Evolutionary conservation across 1,140 invertebrate genomes (phyloP), one percentile per base, ranked within the genome.

Genomic region (Leptinotarsa defecta): DNA sequence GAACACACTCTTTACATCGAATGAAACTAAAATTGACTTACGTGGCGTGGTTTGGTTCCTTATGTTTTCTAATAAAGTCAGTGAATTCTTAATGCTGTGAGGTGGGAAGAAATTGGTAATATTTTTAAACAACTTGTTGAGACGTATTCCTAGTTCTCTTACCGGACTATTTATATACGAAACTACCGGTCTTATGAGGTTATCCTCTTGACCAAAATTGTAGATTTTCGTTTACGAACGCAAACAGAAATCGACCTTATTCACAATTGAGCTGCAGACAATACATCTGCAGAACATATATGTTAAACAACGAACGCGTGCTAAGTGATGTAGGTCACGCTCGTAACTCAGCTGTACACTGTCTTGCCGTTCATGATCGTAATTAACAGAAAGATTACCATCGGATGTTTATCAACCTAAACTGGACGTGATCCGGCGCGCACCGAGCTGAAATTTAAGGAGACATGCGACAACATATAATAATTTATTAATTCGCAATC

Each of bases 351-450:
- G 27, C 20, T 65, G 52, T 57, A 57, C 15, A 57, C 15, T 57
- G 52, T 57, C 52, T 57, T 57, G 52, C n/a, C 4, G 52, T 57
- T 57, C 52, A 57, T 20, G 22, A 24, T 22, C 64, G 20, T 65
- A 24, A 65, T 65, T 65, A 65, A 65, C 64, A n/a, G 13, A 34
- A 22, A 65, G 64, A 65, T 65, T 19, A 34, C 64, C 64, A 65
- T 65, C 64, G 64, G 64, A 65, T 65, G 64, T 65, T 65, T 24
- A 65, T 65, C 64, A 65, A 65, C 20, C 20, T 22, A 20, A 22
- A 65, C 64, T 34, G 64, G 64, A 65, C 64, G 20, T 20, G 64
- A 65, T 15, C 64, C 4, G 52, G n/a, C 52, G 15, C n/a, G 52
- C 52, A 57, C n/a, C 17, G 15, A 19, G 52, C 5, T 4, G 52